Conservation (phyloP, 1,140 invertebrate genomes). For the Saxidomus purpurata region DNA sequence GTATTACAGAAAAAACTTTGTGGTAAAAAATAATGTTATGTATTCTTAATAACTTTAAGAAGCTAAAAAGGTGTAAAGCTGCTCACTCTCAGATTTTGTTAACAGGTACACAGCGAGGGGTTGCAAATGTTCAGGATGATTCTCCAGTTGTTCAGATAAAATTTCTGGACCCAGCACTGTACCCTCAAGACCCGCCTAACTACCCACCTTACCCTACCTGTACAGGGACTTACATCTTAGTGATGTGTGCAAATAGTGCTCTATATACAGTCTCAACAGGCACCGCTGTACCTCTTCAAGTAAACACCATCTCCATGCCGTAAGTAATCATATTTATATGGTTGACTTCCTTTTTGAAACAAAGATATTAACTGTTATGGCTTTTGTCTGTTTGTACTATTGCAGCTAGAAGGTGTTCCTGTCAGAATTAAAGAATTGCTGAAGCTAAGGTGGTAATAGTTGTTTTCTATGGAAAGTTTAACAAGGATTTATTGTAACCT, state of each 20-base stretch:
- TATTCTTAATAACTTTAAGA: too few species aligned
- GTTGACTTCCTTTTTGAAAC: too few species aligned
- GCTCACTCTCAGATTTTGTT: neutral
- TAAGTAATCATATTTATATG: conserved; percentile 63
- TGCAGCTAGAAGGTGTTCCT: too few species aligned
- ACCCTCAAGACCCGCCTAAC: conserved; percentile 70
- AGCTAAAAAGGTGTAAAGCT: too few species aligned
- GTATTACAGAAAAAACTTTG: too few species aligned
- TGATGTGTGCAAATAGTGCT: conserved; percentile 74
- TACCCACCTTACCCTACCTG: conserved; percentile 77
- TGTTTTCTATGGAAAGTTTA: too few species aligned
- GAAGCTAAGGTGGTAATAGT: too few species aligned
- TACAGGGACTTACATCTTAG: conserved; percentile 76
- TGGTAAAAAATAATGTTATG: too few species aligned
- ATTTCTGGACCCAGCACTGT: conserved; percentile 81
- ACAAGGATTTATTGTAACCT: too few species aligned
- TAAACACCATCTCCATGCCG: conserved; percentile 71
- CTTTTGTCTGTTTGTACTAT: too few species aligned
- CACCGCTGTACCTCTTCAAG: conserved; percentile 65
- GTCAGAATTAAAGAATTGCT: too few species aligned
- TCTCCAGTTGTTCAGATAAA: conserved; percentile 72
- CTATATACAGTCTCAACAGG: conserved; percentile 72
- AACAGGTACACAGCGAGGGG: conserved; percentile 76
- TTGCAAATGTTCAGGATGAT: conserved; percentile 73
- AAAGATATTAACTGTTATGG: too few species aligned